Conservation (phyloP, 2,797 vertebrate species). For the Propithecus perrieri region DNA sequence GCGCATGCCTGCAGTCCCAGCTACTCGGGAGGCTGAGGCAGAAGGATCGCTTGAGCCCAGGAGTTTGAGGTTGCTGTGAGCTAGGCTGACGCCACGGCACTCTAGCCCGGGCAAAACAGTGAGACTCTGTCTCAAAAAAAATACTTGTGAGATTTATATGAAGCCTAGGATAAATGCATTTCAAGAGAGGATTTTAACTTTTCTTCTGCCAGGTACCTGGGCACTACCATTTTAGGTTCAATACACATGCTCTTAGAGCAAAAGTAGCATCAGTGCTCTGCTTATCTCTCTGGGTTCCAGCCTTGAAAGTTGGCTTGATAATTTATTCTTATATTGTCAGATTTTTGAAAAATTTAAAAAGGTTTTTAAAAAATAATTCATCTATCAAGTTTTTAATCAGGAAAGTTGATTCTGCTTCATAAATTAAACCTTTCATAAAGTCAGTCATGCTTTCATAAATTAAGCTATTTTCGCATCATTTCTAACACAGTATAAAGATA, state of each 20-base stretch:
- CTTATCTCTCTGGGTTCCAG: not conserved
- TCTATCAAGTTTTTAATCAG: constrained; percentile 23
- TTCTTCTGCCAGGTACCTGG: not conserved
- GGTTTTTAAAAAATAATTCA: not conserved
- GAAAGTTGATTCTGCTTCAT: not conserved
- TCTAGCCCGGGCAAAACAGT: too few species aligned
- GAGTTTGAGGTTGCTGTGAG: too few species aligned
- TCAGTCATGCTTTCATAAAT: constrained; percentile 1
- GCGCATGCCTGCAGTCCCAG: too few species aligned
- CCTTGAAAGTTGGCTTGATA: not conserved
- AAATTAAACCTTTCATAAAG: constrained; percentile 1
- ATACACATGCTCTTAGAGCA: not conserved
- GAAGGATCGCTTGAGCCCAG: too few species aligned
- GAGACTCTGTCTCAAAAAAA: too few species aligned
- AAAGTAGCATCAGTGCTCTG: not conserved
- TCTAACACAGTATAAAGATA: not conserved
- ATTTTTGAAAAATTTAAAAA: constrained; percentile 5
- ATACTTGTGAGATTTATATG: not conserved
- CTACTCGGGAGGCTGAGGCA: too few species aligned
- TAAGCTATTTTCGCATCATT: not conserved
- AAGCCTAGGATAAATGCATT: not conserved
- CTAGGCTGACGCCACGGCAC: too few species aligned
- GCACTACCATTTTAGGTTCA: not conserved
- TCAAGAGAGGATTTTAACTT: not conserved
- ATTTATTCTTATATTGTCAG: not conserved